Conservation (phyloP, 30 jellyfish, hydroid and myxozoan genomes). For the Turritopsis dohrnii region DNA sequence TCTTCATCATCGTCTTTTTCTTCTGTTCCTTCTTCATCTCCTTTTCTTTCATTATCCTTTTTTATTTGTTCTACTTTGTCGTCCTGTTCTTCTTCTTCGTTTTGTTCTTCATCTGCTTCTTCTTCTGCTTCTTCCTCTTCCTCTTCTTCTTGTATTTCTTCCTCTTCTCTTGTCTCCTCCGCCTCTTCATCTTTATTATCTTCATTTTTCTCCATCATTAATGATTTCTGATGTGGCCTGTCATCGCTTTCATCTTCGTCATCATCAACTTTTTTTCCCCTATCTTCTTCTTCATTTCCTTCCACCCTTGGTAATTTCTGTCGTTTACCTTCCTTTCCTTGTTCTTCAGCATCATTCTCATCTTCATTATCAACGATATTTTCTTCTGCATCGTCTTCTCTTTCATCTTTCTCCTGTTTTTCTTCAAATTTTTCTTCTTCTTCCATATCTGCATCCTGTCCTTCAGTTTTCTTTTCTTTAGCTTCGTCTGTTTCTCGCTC, state of each 20-base stretch:
- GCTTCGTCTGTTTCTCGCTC: too few species aligned
- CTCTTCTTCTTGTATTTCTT: not conserved
- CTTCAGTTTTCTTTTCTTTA: too few species aligned
- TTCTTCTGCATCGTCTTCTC: too few species aligned
- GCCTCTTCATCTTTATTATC: not conserved
- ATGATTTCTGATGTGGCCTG: not conserved
- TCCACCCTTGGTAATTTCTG: not conserved
- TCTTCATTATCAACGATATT: too few species aligned
- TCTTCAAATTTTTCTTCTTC: too few species aligned
- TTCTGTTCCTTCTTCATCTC: not conserved
- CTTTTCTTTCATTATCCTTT: not conserved
- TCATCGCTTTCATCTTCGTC: not conserved
- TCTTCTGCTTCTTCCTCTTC: not conserved
- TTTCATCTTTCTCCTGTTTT: too few species aligned
- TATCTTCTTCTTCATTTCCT: not conserved
- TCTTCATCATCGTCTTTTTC: not conserved
- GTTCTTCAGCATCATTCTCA: too few species aligned
- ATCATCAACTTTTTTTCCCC: not conserved
- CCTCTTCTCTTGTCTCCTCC: not conserved
- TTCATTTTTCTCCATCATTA: not conserved
- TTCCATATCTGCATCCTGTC: too few species aligned
- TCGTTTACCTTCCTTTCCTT: too few species aligned
- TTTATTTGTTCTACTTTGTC: not conserved
- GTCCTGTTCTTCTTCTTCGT: not conserved
- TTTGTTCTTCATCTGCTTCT: not conserved